Evolutionary conservation across 2,888 invertebrate species (phyloP).

Genomic region (Noctua janthe): DNA sequence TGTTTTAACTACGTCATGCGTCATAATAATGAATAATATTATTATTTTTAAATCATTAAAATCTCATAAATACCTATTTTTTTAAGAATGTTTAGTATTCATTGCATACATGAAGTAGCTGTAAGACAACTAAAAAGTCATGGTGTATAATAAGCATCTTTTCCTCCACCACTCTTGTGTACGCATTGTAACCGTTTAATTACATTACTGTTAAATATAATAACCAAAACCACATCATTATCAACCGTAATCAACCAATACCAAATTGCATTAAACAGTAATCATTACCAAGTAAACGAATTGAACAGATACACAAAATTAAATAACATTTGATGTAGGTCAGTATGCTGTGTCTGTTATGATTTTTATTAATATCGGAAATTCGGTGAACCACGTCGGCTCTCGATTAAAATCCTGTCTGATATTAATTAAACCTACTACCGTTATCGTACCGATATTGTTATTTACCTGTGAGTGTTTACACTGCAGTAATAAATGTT

Average conservation of each 20-base stretch:
- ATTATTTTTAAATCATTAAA: too few species aligned
- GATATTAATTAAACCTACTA: constrained; percentile 13
- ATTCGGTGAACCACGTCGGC: constrained; percentile 3
- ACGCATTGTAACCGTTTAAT: background rate
- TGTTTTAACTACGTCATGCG: too few species aligned
- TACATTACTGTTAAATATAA: background rate
- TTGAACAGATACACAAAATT: background rate
- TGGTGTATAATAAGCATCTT: too few species aligned
- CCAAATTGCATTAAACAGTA: background rate
- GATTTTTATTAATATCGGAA: constrained; percentile 15
- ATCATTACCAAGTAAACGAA: background rate
- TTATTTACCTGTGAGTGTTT: background rate
- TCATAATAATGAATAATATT: too few species aligned
- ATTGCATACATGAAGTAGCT: too few species aligned
- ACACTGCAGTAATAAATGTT: background rate
- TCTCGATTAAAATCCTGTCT: constrained; percentile 30
- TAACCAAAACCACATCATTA: background rate
- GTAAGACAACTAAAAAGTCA: too few species aligned
- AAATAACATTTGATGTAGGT: constrained; percentile 6
- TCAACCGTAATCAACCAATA: background rate
- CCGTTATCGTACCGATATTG: background rate
- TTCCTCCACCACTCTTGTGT: background rate
- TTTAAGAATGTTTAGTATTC: too few species aligned
- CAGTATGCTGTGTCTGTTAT: background rate
- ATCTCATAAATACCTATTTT: too few species aligned